These are phyloP conservation scores for Battus philenor DNA, from an alignment of 1,140 invertebrate genomes.

Conservation along the genomic window DNA sequence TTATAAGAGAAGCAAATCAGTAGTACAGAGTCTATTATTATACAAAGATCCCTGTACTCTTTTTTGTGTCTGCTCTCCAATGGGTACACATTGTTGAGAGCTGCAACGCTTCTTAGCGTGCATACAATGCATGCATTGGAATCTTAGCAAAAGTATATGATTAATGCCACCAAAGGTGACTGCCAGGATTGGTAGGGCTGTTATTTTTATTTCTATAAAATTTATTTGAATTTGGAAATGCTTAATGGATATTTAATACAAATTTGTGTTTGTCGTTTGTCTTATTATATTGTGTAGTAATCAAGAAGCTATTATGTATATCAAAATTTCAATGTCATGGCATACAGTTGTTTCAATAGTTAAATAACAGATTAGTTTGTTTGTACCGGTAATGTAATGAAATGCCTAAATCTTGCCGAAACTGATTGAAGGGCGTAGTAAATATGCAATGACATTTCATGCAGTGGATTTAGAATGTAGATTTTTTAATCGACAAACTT, in stretches of 20 bases:
- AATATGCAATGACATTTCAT: slow-evolving; percentile 41
- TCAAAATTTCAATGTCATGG: slow-evolving; percentile 23
- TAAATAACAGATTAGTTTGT: slow-evolving; percentile 15
- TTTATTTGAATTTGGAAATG: slow-evolving; percentile 26
- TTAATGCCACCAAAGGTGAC: slow-evolving; percentile 52
- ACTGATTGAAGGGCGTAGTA: slow-evolving; percentile 48
- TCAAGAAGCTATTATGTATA: slow-evolving; percentile 19
- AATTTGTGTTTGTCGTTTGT: slow-evolving; percentile 27
- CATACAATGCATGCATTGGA: slow-evolving; percentile 44
- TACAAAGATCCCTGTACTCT: slow-evolving; percentile 16
- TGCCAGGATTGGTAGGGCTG: slow-evolving; percentile 27
- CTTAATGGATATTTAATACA: slow-evolving; percentile 19
- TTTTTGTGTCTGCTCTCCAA: slow-evolving; percentile 26
- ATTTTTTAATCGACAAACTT: not conserved
- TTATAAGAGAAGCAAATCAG: slow-evolving; percentile 4
- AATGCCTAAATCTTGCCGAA: slow-evolving; percentile 64
- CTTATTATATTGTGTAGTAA: slow-evolving; percentile 20
- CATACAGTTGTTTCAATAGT: slow-evolving; percentile 11
- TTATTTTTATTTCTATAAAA: slow-evolving; percentile 21
- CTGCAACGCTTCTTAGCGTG: slow-evolving; percentile 36
- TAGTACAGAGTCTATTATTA: slow-evolving; percentile 10
- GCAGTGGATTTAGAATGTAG: slow-evolving; percentile 20
- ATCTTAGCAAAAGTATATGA: slow-evolving; percentile 65
- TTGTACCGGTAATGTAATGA: slow-evolving; percentile 30
- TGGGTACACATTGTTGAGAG: slow-evolving; percentile 26